These are phyloP conservation scores for Drosophila monieri DNA, from an alignment of 2,888 invertebrate genomes.

Conservation along the genomic window DNA sequence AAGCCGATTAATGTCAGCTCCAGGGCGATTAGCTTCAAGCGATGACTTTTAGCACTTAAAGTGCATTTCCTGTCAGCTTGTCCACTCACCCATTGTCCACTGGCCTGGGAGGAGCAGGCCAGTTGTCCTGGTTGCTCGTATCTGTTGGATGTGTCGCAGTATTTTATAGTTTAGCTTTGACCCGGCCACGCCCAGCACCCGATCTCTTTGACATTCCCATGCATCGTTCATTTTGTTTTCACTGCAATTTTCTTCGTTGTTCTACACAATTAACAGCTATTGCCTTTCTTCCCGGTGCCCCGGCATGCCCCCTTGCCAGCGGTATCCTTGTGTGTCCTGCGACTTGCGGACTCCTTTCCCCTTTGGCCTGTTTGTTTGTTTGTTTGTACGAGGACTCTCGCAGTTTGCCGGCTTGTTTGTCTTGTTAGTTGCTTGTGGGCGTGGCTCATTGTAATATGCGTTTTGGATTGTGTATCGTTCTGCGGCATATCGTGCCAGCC, in stretches of 20 bases:
- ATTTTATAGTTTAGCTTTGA: conserved; percentile 66
- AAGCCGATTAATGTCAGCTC: conserved; percentile 61
- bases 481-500: background rate
- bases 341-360: conserved; percentile 15
- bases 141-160: conserved; percentile 58
- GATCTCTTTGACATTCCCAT: conserved; percentile 57
- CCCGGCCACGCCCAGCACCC: conserved; percentile 43
- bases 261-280: conserved; percentile 77
- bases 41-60: conserved; percentile 67
- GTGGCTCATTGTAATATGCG: conserved; percentile 60
- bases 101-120: background rate
- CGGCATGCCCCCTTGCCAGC: background rate
- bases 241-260: conserved; percentile 73
- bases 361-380: conserved; percentile 41
- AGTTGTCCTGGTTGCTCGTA: conserved; percentile 23
- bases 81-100: background rate
- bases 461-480: conserved; percentile 42
- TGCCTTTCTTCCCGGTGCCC: conserved; percentile 24
- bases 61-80: conserved; percentile 51
- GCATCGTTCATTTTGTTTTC: conserved; percentile 72
- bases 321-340: background rate
- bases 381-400: conserved; percentile 27
- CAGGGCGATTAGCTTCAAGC: conserved; percentile 65
- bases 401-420: conserved; percentile 38
- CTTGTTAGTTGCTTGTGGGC: conserved; percentile 48